Percentiles rank a stretch among this genome's conserved stretches.
Conservation (phyloP, 2,113 vertebrate species). For the Mionectes macconnelli region DNA sequence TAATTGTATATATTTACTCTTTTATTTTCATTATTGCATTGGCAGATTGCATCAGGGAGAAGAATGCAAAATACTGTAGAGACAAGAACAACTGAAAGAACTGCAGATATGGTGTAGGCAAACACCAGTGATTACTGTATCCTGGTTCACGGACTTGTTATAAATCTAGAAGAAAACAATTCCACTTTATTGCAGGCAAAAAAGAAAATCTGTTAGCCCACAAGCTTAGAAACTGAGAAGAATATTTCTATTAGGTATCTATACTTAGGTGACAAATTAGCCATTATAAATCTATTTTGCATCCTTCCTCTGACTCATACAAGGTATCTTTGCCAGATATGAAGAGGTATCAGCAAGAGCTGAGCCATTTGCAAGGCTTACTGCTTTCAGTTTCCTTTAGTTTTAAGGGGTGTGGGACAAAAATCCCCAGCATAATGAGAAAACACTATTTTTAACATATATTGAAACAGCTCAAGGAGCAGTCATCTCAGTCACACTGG, state of each 20-base stretch:
- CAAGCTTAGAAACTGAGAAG: not conserved
- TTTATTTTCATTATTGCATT: not conserved
- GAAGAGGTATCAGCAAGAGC: not conserved
- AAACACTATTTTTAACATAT: not conserved
- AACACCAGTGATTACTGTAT: not conserved
- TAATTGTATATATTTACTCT: not conserved
- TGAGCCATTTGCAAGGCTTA: not conserved
- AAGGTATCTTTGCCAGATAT: not conserved
- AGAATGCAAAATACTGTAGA: not conserved
- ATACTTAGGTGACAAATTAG: not conserved
- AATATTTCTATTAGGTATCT: not conserved
- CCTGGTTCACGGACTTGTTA: not conserved
- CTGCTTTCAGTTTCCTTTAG: constrained; percentile 35
- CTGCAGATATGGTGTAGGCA: not conserved
- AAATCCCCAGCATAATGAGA: not conserved
- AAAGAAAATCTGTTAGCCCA: not conserved
- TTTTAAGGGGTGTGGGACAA: not conserved
- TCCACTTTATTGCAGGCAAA: not conserved
- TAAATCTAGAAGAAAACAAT: not conserved
- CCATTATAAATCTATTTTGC: not conserved
- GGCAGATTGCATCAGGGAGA: not conserved
- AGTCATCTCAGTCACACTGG: constrained; percentile 2
- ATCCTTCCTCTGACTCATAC: not conserved
- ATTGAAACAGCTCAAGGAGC: not conserved
- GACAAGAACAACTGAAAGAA: not conserved